Evolutionary conservation across 2,797 vertebrate species (phyloP), one percentile per base, ranked within the genome.

Genomic region (Rhabdophis nuchalis): DNA sequence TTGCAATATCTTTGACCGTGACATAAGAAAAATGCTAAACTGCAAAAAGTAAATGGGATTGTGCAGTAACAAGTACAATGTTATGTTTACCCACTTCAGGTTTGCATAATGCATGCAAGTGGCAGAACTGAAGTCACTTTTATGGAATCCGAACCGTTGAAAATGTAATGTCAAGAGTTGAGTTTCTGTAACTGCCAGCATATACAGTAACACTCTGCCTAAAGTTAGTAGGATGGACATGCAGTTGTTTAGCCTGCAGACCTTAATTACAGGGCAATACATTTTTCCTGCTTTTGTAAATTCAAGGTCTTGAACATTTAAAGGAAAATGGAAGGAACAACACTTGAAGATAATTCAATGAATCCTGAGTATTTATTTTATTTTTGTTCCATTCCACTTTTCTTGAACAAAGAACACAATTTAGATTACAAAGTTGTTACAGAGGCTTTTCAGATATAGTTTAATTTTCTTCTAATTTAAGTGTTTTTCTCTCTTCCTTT

Each of bases 311-410:
- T 93, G 56, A 89, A 18, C 52, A 29, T 14, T 92, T 86, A 93
- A 1, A 41, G 85, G 20, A 92, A 72, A 90, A 90, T 3, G 0
- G 0, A 5, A 50, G 46, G 60, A 61, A 23, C 7, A 14, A 11
- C 14, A 57, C 50, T 41, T 68, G 1, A 91, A 5, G 2, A 25
- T 72, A 91, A 72, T 7, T 77, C 87, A 57, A 68, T 9, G 87
- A 87, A 90, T 0, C 87, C 87, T 27, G 29, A 1, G 56, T 46
- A 1, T 1, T 87, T 23, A 50, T 87, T 87, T 87, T 36, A 87
- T 50, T 95, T 82, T 88, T 85, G 54, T 90, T 90, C 64, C 87
- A 23, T 91, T 94, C n/a, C 14, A 4, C 68, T 94, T 90, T 52
- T 2, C 8, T 1, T 32, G 92, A 91, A n/a, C 77, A 52, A 4